A percentile compares a stretch with the other conserved stretches of the same genome.
phyloP scores from a whole-genome alignment of 2,113 vertebrate species.

The Taxidea taxus region DNA sequence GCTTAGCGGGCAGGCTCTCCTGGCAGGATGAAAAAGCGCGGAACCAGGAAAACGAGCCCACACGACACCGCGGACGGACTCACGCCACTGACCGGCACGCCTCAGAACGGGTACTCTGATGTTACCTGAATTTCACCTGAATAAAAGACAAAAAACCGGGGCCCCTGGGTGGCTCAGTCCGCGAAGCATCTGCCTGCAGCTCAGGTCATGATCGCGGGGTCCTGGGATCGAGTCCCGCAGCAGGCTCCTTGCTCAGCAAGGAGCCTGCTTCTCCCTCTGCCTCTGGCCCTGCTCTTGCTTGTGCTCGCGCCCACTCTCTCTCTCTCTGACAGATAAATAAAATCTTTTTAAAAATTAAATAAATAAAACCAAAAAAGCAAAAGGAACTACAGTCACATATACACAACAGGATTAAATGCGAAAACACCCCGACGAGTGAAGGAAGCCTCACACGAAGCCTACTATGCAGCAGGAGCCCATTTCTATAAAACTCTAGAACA shows the following conservation, averaged over 20 bases:
- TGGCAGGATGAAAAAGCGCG: neutral
- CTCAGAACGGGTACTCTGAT: neutral
- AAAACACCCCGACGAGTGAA: neutral
- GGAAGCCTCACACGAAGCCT: neutral
- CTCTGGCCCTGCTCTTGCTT: too few relatives aligned
- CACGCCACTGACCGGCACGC: accelerated
- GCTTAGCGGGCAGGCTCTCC: neutral
- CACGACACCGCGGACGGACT: neutral
- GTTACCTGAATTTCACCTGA: neutral
- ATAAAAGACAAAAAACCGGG: neutral
- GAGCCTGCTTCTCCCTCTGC: too few relatives aligned
- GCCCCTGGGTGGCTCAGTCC: too few relatives aligned
- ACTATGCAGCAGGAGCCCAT: neutral
- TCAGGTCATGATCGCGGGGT: too few relatives aligned
- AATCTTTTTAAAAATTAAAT: too few relatives aligned
- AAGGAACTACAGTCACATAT: neutral
- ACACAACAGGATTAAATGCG: neutral
- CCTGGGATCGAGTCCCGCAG: too few relatives aligned
- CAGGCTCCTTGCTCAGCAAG: too few relatives aligned
- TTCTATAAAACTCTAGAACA: too few relatives aligned
- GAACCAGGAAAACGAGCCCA: neutral
- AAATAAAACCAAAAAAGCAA: neutral
- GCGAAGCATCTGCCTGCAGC: too few relatives aligned
- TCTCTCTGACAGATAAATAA: too few relatives aligned
- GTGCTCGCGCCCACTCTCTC: accelerated